Percentiles rank a stretch among this genome's conserved stretches.
Evolutionary conservation across 2,888 invertebrate genomes (phyloP).

Genomic region (Acanthacorydalis orientalis): DNA sequence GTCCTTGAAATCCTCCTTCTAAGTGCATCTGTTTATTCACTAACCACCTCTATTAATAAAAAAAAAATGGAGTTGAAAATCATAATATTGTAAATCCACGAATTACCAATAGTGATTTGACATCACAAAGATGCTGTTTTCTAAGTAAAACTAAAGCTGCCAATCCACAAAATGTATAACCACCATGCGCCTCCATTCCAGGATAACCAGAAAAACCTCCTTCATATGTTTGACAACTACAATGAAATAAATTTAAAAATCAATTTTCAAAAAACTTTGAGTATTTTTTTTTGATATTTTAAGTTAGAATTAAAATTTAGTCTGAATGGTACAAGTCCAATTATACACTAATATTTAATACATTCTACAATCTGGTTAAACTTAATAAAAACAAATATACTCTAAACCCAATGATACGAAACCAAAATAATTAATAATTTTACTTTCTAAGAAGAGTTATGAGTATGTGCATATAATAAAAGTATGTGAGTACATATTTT

Average conservation of each 20-base stretch:
- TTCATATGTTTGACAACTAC: constrained; percentile 92
- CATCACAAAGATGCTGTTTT: constrained; percentile 55
- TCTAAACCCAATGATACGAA: no score
- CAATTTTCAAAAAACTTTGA: no score
- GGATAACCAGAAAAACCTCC: constrained; percentile 93
- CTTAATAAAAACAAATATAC: no score
- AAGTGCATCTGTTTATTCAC: constrained; percentile 80
- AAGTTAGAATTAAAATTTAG: no score
- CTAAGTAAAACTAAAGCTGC: constrained; percentile 75
- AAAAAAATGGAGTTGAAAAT: constrained; percentile 5
- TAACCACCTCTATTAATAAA: constrained; percentile 54
- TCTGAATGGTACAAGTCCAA: no score
- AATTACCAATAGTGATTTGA: constrained; percentile 49
- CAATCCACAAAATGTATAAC: constrained; percentile 96
- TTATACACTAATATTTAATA: no score
- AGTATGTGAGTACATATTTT: no score
- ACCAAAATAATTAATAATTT: no score
- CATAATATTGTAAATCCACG: background rate
- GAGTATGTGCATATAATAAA: no score
- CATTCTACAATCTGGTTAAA: no score
- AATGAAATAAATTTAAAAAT: constrained; percentile 9
- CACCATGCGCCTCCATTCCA: constrained; percentile 96
- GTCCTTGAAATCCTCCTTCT: constrained; percentile 95
- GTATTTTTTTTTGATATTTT: no score
- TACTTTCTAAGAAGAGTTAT: no score